phyloP scores from a whole-genome alignment of 2,113 vertebrate species.

The human region DNA sequence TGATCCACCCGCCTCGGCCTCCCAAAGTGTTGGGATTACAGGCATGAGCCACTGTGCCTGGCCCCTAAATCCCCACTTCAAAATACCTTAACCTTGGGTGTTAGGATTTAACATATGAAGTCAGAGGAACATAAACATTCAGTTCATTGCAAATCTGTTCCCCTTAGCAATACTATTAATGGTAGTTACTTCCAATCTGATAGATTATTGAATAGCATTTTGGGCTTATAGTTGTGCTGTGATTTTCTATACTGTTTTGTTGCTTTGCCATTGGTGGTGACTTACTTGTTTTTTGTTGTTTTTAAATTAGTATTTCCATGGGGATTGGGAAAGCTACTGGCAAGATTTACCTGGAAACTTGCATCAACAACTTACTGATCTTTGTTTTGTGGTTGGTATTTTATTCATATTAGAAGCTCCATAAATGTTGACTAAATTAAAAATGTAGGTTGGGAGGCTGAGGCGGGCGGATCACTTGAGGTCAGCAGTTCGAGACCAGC shows the following conservation, averaged over 20 bases:
- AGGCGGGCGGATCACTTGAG: too few relatives aligned
- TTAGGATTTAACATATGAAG: not conserved
- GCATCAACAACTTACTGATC: not conserved
- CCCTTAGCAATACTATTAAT: not conserved
- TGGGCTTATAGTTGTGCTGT: not conserved
- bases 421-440: not conserved
- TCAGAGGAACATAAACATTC: not conserved
- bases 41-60: too few relatives aligned
- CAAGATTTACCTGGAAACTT: not conserved
- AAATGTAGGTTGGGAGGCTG: not conserved
- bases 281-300: not conserved
- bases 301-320: conserved; percentile 1
- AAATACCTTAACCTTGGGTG: not conserved
- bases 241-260: not conserved
- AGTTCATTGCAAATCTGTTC: not conserved
- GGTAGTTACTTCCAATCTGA: not conserved
- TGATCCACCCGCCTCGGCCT: too few relatives aligned
- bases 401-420: not conserved
- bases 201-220: not conserved
- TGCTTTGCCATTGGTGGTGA: not conserved
- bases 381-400: not conserved
- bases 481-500: too few relatives aligned
- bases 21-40: too few relatives aligned
- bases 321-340: not conserved
- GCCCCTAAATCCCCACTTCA: not conserved